phyloP scores from a whole-genome alignment of 1,140 invertebrate genomes.

The Melitaea cinxia region DNA sequence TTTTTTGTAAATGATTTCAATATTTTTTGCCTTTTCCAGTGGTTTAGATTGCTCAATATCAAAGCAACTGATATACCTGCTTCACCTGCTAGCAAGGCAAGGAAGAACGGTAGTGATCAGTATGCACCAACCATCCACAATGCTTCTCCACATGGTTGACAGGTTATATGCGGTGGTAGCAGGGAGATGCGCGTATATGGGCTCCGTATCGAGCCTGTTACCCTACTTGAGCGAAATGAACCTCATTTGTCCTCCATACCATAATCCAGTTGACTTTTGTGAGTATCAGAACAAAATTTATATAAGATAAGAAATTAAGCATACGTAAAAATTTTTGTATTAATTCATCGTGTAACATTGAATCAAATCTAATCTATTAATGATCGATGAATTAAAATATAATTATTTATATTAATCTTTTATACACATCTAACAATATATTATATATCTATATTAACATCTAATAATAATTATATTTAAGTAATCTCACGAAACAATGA shows the following conservation, averaged over 20 bases:
- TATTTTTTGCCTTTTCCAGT: too few relatives aligned
- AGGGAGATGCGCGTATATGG: constrained; percentile 92
- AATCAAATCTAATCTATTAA: neutral
- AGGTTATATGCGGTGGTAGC: constrained; percentile 91
- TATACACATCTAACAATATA: neutral
- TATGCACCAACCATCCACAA: constrained; percentile 95
- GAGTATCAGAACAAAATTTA: constrained; percentile 57
- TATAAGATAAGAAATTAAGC: too few relatives aligned
- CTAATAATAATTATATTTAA: too few relatives aligned
- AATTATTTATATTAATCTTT: neutral
- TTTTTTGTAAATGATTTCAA: too few relatives aligned
- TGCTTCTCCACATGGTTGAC: constrained; percentile 95
- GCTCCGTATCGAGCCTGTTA: constrained; percentile 87
- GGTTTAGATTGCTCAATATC: constrained; percentile 95
- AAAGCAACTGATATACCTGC: constrained; percentile 91
- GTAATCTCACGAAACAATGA: too few relatives aligned
- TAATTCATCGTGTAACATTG: neutral
- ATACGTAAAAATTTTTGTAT: neutral
- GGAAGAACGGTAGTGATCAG: constrained; percentile 96
- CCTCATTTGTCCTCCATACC: constrained; percentile 91
- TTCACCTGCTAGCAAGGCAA: constrained; percentile 91
- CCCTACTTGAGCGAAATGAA: constrained; percentile 88
- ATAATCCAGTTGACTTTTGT: constrained; percentile 96
- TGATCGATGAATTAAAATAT: neutral
- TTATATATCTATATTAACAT: too few relatives aligned